These are phyloP conservation scores for Onthophagus taurus DNA, from an alignment of 1,140 invertebrate genomes.

Conservation along the genomic window DNA sequence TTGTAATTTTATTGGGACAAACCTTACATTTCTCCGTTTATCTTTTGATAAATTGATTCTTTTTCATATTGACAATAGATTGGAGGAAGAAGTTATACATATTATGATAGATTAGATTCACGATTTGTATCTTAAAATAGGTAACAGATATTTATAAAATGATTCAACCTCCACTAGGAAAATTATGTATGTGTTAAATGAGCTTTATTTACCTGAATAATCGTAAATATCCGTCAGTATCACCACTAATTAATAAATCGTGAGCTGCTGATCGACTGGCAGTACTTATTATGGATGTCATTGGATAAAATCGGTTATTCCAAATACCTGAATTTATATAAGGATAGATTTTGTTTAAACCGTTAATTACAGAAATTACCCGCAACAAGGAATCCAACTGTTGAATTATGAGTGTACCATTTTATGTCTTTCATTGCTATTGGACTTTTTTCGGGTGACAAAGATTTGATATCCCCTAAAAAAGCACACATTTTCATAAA, in stretches of 20 bases:
- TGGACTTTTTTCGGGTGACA: constrained; percentile 74
- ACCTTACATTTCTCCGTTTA: too few relatives aligned
- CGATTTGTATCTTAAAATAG: too few relatives aligned
- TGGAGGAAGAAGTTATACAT: too few relatives aligned
- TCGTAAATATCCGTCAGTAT: constrained; percentile 84
- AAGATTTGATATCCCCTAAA: constrained; percentile 75
- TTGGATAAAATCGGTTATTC: constrained; percentile 79
- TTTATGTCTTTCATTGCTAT: constrained; percentile 82
- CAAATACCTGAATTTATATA: constrained; percentile 57
- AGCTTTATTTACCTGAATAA: constrained; percentile 63
- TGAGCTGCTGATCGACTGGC: constrained; percentile 71
- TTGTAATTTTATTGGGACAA: too few relatives aligned
- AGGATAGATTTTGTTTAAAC: not conserved
- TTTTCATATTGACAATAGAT: too few relatives aligned
- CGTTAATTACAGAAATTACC: constrained; percentile 51
- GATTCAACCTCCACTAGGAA: not conserved
- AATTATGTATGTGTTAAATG: constrained; percentile 10
- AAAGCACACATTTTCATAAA: constrained; percentile 19
- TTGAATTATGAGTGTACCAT: constrained; percentile 78
- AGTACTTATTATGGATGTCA: constrained; percentile 69
- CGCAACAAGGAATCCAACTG: constrained; percentile 73
- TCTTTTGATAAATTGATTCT: too few relatives aligned
- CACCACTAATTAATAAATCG: constrained; percentile 75
- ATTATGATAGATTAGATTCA: too few relatives aligned
- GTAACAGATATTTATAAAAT: too few relatives aligned